phyloP scores from a whole-genome alignment of 37 sponge, comb jelly and placozoan species.

The Amphimedon queenslandica region DNA sequence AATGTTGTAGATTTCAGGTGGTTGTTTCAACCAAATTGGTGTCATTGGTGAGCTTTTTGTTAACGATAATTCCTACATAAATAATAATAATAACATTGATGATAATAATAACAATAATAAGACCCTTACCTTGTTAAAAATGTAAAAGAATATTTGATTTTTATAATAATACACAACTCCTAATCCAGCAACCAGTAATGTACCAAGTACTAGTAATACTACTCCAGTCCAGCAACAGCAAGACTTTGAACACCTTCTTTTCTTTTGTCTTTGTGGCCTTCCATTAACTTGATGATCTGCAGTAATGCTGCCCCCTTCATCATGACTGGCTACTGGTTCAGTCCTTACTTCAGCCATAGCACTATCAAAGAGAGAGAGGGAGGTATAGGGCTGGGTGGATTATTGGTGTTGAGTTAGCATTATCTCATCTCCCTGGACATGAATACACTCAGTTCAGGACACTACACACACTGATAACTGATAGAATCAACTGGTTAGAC shows the following conservation, averaged over 20 bases:
- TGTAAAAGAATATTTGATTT: not conserved
- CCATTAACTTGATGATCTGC: too few species aligned
- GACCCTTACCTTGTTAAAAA: not conserved
- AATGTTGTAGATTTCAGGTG: constrained; percentile 19
- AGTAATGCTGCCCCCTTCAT: too few species aligned
- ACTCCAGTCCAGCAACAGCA: not conserved
- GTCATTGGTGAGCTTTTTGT: not conserved
- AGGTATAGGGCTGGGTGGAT: too few species aligned
- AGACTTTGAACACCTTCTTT: not conserved
- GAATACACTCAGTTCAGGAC: too few species aligned
- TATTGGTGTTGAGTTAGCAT: too few species aligned
- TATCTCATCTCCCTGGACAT: too few species aligned
- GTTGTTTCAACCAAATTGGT: not conserved
- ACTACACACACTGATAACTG: too few species aligned
- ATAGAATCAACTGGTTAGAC: too few species aligned
- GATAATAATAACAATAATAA: not conserved
- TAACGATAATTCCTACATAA: not conserved
- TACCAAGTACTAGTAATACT: not conserved
- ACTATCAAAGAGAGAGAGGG: too few species aligned
- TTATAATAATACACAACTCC: not conserved
- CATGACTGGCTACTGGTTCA: too few species aligned
- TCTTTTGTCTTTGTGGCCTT: too few species aligned
- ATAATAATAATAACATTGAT: not conserved
- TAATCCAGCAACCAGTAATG: not conserved
- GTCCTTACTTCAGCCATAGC: too few species aligned